Base-by-base conservation (phyloP, 2,888 invertebrate species). In the Horisme vitalbata region DNA sequence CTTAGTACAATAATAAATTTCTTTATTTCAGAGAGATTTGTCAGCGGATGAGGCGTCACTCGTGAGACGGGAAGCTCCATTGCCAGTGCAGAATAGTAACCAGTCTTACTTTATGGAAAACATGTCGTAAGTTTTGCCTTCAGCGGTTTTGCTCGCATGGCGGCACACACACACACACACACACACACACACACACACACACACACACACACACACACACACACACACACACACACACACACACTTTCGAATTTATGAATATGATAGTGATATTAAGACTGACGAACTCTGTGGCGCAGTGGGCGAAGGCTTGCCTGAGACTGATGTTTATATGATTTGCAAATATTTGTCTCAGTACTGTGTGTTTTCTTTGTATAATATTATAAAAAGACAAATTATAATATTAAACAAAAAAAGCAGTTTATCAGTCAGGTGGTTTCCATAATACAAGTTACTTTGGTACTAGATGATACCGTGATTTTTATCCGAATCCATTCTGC, bases 41-140 rank as follows among this genome's bases (percentile, higher is more conserved):
- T 81, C 86, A 45, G 85, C 83, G 8, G 87, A 84, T 59, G 87
- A 88, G 54, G 80, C 66, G 13, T 83, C 84, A 1, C 53, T 83
- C 15, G 64, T 84, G 5, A 65, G 62, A n/a, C 67, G 75, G 12
- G 79, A 85, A 57, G 86, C 80, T 1, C 75, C 79, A 1, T 46
- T 88, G n/a, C 86, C 86, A 3, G 62, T 83, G 4, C 62, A 56
- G 34, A 71, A 66, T 32, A 68, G 59, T 15, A 66, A 68, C 1
- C 63, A 65, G 21, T 57, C 63, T 0, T 57, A 64, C 15, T 68
- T 79, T 49, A 53, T 71, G 23, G 84, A 83, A 1, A 81, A 70
- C 48, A 58, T 71, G 36, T 58, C 68, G 78, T 78, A 69, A 75
- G 76, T 75, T 41, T 12, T 10, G 3, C 15, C 18, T 14, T 10